A percentile compares a stretch with the other conserved stretches of the same genome.
These are phyloP conservation scores for Holocentrus rufus DNA, from an alignment of 2,797 vertebrate genomes.

Conservation along the genomic window DNA sequence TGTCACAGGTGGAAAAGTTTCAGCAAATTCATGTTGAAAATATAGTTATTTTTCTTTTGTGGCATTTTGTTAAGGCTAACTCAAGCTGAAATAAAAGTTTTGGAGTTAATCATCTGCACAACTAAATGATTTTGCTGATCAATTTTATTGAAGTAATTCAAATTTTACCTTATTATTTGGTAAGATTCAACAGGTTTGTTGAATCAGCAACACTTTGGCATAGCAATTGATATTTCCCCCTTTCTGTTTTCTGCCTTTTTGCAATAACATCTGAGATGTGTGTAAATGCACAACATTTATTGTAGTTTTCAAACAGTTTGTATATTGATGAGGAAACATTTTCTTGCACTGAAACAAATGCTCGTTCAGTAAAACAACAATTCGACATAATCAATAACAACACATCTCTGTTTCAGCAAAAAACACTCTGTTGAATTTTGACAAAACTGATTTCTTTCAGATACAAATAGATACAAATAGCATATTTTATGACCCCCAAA, in stretches of 20 bases:
- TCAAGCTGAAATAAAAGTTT: conserved; percentile 8
- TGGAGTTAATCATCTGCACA: neutral
- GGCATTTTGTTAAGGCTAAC: neutral
- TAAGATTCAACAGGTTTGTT: conserved; percentile 3
- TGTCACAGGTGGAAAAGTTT: conserved; percentile 2
- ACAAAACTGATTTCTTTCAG: neutral
- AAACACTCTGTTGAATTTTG: neutral
- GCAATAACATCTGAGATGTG: neutral
- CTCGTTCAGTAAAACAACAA: neutral
- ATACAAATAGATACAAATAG: conserved; percentile 4
- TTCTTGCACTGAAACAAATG: neutral
- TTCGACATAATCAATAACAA: conserved; percentile 17
- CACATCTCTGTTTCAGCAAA: neutral
- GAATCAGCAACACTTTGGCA: neutral
- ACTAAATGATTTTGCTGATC: neutral
- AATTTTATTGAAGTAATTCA: conserved; percentile 8
- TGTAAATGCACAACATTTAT: neutral
- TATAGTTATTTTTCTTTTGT: conserved; percentile 23
- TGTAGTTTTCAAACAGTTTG: conserved; percentile 2
- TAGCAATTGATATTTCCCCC: neutral
- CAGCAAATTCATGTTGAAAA: conserved; percentile 17
- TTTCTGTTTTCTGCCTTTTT: neutral
- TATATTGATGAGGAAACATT: conserved; percentile 24
- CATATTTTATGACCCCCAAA: neutral
- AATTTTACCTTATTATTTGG: conserved; percentile 6